These are phyloP conservation scores for Scolopax mira DNA, from an alignment of 2,113 vertebrate genomes.

Conservation along the genomic window DNA sequence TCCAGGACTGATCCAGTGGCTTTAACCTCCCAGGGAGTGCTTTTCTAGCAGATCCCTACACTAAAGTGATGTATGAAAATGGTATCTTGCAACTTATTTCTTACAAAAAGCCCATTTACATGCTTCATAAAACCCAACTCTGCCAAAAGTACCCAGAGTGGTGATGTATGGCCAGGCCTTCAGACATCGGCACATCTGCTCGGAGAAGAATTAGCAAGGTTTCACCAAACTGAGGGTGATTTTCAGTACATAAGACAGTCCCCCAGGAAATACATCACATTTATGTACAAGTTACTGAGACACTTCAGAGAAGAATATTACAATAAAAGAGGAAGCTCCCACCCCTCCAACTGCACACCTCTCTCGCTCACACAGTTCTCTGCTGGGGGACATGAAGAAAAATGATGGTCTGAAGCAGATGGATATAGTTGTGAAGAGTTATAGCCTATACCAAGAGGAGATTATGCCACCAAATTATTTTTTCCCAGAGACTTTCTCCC, in stretches of 20 bases:
- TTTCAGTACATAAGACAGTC: constrained; percentile 5
- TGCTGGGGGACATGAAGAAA: not conserved
- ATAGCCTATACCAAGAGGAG: not conserved
- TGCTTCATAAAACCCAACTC: constrained; percentile 30
- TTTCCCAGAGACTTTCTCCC: not conserved
- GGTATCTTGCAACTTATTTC: not conserved
- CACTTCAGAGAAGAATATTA: constrained; percentile 27
- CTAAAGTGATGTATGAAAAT: constrained; percentile 30
- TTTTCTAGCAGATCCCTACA: not conserved
- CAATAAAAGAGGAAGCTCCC: constrained; percentile 8
- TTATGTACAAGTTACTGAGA: constrained; percentile 39
- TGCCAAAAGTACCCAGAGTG: not conserved
- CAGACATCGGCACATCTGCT: constrained; percentile 52
- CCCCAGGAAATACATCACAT: constrained; percentile 37
- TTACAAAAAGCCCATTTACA: constrained; percentile 45
- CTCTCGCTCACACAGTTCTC: not conserved
- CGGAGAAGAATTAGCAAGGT: constrained; percentile 6
- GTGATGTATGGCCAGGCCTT: constrained; percentile 44
- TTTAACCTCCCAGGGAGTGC: not conserved
- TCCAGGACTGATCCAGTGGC: not conserved
- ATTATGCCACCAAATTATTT: not conserved
- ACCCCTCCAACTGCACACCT: not conserved
- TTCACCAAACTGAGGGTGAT: constrained; percentile 8
- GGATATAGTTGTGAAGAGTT: not conserved
- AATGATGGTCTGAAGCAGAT: not conserved